Conservation (phyloP, 2,113 vertebrate genomes). For the Cettia cetti region DNA sequence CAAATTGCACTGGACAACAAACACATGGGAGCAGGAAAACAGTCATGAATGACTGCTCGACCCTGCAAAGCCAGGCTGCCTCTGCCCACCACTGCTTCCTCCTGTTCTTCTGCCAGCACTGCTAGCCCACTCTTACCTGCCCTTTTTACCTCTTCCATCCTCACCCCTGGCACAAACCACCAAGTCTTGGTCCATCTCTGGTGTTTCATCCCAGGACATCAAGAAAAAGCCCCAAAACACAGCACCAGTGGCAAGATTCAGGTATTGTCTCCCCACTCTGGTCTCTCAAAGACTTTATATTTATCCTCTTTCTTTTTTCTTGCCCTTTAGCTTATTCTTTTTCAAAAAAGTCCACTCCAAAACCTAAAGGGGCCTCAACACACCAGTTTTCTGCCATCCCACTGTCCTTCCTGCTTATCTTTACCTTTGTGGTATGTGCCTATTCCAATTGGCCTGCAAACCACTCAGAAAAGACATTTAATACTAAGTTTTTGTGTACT, state of each 20-base stretch:
- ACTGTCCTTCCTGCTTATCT: background rate
- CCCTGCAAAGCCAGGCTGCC: background rate
- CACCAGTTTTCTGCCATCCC: too few species aligned
- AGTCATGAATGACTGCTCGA: background rate
- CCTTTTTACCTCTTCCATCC: background rate
- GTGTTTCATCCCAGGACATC: background rate
- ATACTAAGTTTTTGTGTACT: background rate
- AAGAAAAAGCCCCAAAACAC: background rate
- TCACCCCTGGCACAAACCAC: background rate
- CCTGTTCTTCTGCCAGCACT: background rate
- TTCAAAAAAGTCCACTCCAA: background rate
- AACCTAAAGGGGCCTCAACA: background rate
- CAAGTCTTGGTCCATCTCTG: background rate
- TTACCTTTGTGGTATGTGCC: background rate
- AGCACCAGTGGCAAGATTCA: background rate
- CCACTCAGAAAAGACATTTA: fast-evolving
- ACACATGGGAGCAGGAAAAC: background rate
- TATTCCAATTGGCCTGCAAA: background rate
- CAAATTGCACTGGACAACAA: background rate
- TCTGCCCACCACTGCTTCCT: background rate
- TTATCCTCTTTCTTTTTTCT: background rate
- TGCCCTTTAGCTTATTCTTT: background rate
- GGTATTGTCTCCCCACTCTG: fast-evolving
- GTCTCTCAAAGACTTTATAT: background rate
- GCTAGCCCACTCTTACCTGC: background rate